phyloP scores from a whole-genome alignment of 2,888 invertebrate genomes.

The Ophion ellenae region DNA sequence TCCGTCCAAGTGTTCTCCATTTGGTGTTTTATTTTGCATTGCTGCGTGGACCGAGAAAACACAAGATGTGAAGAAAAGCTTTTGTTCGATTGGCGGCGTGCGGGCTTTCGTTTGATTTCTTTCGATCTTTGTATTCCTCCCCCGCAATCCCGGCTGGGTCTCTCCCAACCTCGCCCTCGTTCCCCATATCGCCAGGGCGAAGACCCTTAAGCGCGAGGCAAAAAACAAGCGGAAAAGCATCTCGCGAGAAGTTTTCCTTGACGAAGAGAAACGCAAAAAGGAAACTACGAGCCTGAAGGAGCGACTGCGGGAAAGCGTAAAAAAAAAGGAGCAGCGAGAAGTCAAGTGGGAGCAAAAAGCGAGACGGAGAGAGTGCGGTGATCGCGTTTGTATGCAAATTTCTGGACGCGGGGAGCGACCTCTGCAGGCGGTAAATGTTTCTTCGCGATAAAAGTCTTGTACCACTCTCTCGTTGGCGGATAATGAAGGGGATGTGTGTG shows the following conservation, averaged over 20 bases:
- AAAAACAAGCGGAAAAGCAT: constrained; percentile 28
- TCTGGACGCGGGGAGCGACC: constrained; percentile 47
- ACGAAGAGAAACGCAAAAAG: constrained; percentile 42
- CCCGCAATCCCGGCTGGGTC: constrained; percentile 2
- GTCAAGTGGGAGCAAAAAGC: constrained; percentile 54
- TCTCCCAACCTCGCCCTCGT: constrained; percentile 44
- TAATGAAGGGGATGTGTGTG: constrained; percentile 63
- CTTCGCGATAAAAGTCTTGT: constrained; percentile 80
- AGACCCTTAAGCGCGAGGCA: constrained; percentile 57
- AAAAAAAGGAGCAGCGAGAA: constrained; percentile 61
- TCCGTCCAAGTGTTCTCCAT: background rate
- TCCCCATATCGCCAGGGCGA: constrained; percentile 39
- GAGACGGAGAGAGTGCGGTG: constrained; percentile 66
- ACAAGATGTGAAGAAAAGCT: constrained; percentile 44
- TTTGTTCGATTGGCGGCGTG: constrained; percentile 35
- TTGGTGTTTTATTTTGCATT: constrained; percentile 6
- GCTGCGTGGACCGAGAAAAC: constrained; percentile 35
- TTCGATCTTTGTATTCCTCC: constrained; percentile 50
- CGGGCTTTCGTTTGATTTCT: constrained; percentile 26
- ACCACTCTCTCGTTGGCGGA: constrained; percentile 58
- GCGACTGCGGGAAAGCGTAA: constrained; percentile 56
- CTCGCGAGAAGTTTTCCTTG: constrained; percentile 50
- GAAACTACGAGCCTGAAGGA: constrained; percentile 34
- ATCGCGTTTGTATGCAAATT: constrained; percentile 81
- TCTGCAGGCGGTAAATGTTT: constrained; percentile 78